A percentile compares a stretch with the other conserved stretches of the same genome.
Conservation (phyloP, 2,888 invertebrate genomes). For the Cheilosia urbana region DNA sequence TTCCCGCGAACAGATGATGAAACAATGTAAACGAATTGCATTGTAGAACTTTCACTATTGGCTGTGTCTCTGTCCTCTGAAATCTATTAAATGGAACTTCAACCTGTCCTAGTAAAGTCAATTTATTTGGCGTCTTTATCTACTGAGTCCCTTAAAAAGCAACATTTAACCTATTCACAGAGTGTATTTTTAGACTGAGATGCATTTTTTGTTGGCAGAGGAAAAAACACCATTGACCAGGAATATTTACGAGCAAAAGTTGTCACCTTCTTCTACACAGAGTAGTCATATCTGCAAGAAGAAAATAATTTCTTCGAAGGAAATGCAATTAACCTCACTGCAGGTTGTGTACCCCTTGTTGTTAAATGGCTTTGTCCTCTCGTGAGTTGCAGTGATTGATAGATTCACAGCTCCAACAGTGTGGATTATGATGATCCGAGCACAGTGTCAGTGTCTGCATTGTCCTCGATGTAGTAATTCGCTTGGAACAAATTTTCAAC, state of each 20-base stretch:
- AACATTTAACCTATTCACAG: conserved; percentile 13
- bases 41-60: conserved; percentile 15
- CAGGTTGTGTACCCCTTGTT: conserved; percentile 50
- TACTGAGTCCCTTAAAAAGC: background rate
- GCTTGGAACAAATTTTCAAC: background rate
- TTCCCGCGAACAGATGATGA: conserved; percentile 26
- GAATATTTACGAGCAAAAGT: conserved; percentile 12
- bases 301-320: conserved; percentile 7
- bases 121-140: background rate
- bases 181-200: conserved; percentile 11
- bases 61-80: background rate
- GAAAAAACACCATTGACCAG: conserved; percentile 4
- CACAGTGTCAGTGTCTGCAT: conserved; percentile 18
- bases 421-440: background rate
- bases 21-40: conserved; percentile 34
- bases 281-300: conserved; percentile 1
- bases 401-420: conserved; percentile 20
- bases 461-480: conserved; percentile 38
- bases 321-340: conserved; percentile 59
- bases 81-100: background rate
- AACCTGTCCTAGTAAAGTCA: background rate
- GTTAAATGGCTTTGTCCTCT: conserved; percentile 19
- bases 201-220: background rate
- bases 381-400: conserved; percentile 31
- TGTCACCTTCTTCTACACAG: conserved; percentile 10